Base-by-base conservation (phyloP, 2,113 vertebrate species). In the Notarius quadriscutis region DNA sequence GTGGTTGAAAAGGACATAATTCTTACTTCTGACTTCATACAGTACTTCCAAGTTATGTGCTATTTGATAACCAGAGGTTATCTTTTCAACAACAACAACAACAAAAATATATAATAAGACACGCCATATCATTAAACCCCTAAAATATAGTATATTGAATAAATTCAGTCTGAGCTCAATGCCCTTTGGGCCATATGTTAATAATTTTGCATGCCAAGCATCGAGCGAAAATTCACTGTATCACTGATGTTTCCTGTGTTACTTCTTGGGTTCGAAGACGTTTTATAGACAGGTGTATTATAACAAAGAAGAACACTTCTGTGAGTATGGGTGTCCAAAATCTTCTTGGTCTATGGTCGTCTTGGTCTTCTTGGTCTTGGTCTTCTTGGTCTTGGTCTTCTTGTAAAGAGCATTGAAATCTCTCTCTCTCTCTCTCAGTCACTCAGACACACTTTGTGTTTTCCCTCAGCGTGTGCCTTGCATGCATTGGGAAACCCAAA, bases 401-500 rank as follows among this genome's bases (percentile, higher is more conserved):
- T 62, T 62, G 18, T 62, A 22, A 62, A 62, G 20, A 55, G 8
- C 12, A 60, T 20, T 20, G 58, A 60, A 20, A 17, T 72, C 67
- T 83, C 20, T 75, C 30, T 67, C 63, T 67, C 63, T 65, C 58
- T 62, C 14, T 62, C 58, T 62, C 17, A 5, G 18, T 62, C 18
- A 6, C 58, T 20, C 62, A 17, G 14, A 17, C 71, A 48, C 71
- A 48, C 63, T 15, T 69, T n/a, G 27, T 41, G 30, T 55, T 79
- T 30, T 30, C 60, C 7, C 7, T 7, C 20, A 22, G 20, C n/a
- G 63, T 77, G 15, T 87, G 69, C 86, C 81, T 87, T 48, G 75
- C 84, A 88, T 63, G 55, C 79, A 7, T 50, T 15, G 12, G 60
- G 9, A 90, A 92, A 91, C 91, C 91, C 87, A 92, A 89, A 91